phyloP scores from a whole-genome alignment of 2,797 vertebrate genomes.

The Enteromius thamalakanensis region DNA sequence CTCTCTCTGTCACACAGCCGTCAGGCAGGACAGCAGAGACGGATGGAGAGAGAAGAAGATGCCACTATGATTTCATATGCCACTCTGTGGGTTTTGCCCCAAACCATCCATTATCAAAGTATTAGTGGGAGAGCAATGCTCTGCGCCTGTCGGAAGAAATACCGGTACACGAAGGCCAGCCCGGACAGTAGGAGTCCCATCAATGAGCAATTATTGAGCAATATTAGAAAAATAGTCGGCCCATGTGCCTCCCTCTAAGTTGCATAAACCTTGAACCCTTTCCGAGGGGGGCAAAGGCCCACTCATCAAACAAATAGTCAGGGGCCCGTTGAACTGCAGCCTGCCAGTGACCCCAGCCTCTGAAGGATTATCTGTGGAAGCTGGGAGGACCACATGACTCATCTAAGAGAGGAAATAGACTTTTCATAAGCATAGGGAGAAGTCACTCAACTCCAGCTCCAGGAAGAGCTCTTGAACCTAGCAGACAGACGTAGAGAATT shows the following conservation, averaged over 20 bases:
- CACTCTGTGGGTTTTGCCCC: constrained; percentile 32
- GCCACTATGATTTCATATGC: constrained; percentile 40
- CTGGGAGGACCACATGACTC: constrained; percentile 51
- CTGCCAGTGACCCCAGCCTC: constrained; percentile 60
- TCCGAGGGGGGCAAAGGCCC: constrained; percentile 22
- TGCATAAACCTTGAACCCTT: constrained; percentile 63
- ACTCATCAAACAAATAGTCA: constrained; percentile 65
- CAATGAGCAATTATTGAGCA: constrained; percentile 32
- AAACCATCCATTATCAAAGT: constrained; percentile 38
- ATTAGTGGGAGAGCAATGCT: constrained; percentile 7
- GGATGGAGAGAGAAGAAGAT: constrained; percentile 56
- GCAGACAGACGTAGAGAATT: constrained; percentile 57
- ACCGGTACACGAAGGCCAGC: background rate
- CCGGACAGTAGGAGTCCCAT: constrained; percentile 50
- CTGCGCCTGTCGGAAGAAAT: constrained; percentile 8
- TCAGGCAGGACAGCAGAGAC: constrained; percentile 84
- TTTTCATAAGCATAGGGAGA: constrained; percentile 41
- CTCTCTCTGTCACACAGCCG: constrained; percentile 84
- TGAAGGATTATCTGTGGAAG: constrained; percentile 64
- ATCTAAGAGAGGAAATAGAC: constrained; percentile 49
- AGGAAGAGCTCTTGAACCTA: constrained; percentile 26
- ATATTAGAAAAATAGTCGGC: constrained; percentile 27
- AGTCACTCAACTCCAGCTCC: constrained; percentile 41
- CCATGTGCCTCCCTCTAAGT: constrained; percentile 57
- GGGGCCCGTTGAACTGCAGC: constrained; percentile 60